phyloP scores from a whole-genome alignment of 2,113 vertebrate species.

The Misgurnus mizolepis region DNA sequence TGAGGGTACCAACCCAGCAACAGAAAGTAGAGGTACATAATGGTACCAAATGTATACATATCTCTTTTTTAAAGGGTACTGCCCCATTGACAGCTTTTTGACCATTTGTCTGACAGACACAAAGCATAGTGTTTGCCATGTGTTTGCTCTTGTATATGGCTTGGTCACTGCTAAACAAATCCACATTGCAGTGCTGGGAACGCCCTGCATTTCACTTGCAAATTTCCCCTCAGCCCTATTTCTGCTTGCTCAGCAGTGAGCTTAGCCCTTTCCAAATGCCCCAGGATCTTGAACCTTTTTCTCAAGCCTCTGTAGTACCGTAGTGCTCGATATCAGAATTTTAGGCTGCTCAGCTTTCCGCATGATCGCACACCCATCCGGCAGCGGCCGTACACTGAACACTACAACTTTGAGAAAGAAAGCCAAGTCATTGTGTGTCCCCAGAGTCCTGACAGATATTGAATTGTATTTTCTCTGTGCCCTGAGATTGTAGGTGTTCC shows the following conservation, averaged over 20 bases:
- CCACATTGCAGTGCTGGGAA: background rate
- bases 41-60: too few species aligned
- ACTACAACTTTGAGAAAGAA: conserved; percentile 7
- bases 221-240: conserved; percentile 21
- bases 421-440: conserved; percentile 11
- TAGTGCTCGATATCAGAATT: background rate
- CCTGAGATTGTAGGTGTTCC: conserved; percentile 4
- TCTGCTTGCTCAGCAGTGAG: conserved; percentile 20
- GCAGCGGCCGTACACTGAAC: background rate
- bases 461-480: conserved; percentile 14
- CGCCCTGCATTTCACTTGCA: conserved; percentile 30
- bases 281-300: background rate
- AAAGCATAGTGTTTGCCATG: background rate
- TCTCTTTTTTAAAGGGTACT: too few species aligned
- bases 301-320: too few species aligned
- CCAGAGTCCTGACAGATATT: conserved; percentile 9
- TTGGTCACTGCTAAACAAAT: conserved; percentile 31
- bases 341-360: background rate
- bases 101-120: background rate
- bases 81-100: too few species aligned
- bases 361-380: background rate
- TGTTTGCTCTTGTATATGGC: background rate
- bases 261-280: background rate
- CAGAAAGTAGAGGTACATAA: too few species aligned
- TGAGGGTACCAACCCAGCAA: too few species aligned